Base-by-base conservation (phyloP, 1,140 invertebrate genomes). In the Drosophila repletoides region DNA sequence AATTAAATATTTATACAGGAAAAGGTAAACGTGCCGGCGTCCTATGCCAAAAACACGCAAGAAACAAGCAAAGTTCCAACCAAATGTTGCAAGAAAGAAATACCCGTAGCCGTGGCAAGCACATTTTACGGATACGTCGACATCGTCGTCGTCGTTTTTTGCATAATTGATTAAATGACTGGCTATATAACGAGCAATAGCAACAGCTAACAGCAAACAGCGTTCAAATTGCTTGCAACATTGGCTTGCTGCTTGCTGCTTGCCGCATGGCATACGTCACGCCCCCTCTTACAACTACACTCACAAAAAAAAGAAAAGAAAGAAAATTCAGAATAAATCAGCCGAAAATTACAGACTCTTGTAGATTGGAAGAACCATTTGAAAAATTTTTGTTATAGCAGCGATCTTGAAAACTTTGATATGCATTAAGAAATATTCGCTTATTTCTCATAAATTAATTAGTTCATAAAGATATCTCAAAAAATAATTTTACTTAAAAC, bases 131-230 rank as follows among this genome's bases (percentile, higher is more conserved):
- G 63, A 77, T 84, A 84, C 79, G 74, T 77, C 79, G 64, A 84
- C 79, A 79, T 77, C 79, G 64, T 74, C 70, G 79, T 71, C 77
- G 76, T 84, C 70, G 74, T 74, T 83, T 83, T 83, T 83, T 83
- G 77, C 77, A 83, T 83, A 83, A 83, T 83, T 83, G 77, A 83
- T 83, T 83, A 83, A 83, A 83, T 83, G 79, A 77, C 74, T 84
- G 79, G 74, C 70, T 69, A 74, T 83, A 73, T 74, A 83, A 36
- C 73, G 69, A 52, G 73, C 45, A 45, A n/a, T n/a, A n/a, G n/a
- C n/a, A n/a, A n/a, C n/a, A n/a, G n/a, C n/a, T n/a, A n/a, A n/a
- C n/a, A n/a, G n/a, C n/a, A n/a, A 33, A 40, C 17, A 36, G 74
- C 43, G 38, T 10, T 40, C 55, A 49, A 67, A 67, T 45, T 67